Percentiles rank a stretch among this genome's conserved stretches.
Evolutionary conservation across 1,140 invertebrate genomes (phyloP).

Genomic region (Calephelis virginiensis): DNA sequence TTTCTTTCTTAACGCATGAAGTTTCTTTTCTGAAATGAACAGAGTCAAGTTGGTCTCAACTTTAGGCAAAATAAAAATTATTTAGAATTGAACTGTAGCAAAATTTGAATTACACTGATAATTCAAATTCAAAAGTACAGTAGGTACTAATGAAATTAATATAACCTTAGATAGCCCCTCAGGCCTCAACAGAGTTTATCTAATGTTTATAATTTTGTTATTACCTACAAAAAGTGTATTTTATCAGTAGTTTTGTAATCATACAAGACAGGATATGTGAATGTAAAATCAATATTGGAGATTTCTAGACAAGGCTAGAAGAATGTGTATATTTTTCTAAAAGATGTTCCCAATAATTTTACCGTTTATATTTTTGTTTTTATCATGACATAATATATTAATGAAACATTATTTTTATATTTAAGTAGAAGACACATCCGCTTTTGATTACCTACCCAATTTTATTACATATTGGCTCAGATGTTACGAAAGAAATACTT

Average conservation of each 20-base stretch:
- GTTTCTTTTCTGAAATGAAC: conserved; percentile 58
- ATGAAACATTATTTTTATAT: no score
- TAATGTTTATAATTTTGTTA: background rate
- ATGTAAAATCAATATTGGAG: no score
- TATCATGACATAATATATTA: no score
- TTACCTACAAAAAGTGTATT: no score
- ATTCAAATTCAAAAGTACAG: background rate
- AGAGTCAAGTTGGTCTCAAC: background rate
- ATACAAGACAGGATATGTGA: no score
- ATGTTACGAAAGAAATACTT: background rate
- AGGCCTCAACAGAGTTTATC: background rate
- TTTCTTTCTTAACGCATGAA: conserved; percentile 57
- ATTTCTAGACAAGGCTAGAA: no score
- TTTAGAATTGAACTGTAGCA: background rate
- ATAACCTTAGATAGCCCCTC: conserved; percentile 32
- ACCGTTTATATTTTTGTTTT: no score
- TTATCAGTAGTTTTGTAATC: no score
- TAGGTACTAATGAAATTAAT: conserved; percentile 10
- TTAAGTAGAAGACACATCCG: no score
- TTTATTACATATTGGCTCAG: background rate
- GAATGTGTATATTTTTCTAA: no score
- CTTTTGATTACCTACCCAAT: background rate
- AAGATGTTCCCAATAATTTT: no score
- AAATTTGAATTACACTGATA: no score
- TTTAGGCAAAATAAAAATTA: background rate